Percentiles rank a stretch among this genome's conserved stretches.
Evolutionary conservation across 2,888 invertebrate species (phyloP).

Genomic region (Zaprionus obscuricornis): DNA sequence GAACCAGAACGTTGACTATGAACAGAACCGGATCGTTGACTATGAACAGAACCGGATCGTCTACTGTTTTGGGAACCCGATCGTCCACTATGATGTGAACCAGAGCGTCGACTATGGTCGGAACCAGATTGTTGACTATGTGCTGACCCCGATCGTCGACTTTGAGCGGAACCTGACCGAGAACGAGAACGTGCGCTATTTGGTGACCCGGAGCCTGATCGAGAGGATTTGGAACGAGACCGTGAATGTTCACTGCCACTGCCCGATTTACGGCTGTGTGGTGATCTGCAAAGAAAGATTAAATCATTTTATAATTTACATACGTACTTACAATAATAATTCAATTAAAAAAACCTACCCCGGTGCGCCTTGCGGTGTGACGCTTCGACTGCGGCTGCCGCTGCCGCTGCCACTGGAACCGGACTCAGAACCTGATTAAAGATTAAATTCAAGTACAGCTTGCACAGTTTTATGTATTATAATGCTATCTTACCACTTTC

Average conservation of each 20-base stretch:
- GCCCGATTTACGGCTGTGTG: slow-evolving; percentile 69
- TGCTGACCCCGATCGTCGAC: too few relatives aligned
- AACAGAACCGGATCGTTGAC: slow-evolving; percentile 33
- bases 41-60: slow-evolving; percentile 22
- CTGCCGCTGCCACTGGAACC: slow-evolving; percentile 77
- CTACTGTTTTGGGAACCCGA: slow-evolving; percentile 33
- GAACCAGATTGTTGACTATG: slow-evolving; percentile 35
- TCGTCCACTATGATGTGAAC: slow-evolving; percentile 34
- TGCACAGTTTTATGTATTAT: neutral
- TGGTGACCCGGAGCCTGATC: slow-evolving; percentile 54
- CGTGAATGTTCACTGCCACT: slow-evolving; percentile 80
- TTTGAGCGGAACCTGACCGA: slow-evolving; percentile 15
- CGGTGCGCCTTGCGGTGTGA: slow-evolving; percentile 72
- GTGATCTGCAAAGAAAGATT: slow-evolving; percentile 51
- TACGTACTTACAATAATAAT: neutral
- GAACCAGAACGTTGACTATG: slow-evolving; percentile 37
- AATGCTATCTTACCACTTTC: slow-evolving; percentile 69
- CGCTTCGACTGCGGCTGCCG: slow-evolving; percentile 67
- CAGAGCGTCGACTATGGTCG: slow-evolving; percentile 44
- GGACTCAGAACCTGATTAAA: slow-evolving; percentile 77
- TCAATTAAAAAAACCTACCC: slow-evolving; percentile 45
- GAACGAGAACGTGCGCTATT: too few relatives aligned
- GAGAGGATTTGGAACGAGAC: slow-evolving; percentile 48
- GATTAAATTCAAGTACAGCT: slow-evolving; percentile 11
- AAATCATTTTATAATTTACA: too few relatives aligned